Conservation (phyloP, 2,797 vertebrate species). For the Manis crassicaudata region DNA sequence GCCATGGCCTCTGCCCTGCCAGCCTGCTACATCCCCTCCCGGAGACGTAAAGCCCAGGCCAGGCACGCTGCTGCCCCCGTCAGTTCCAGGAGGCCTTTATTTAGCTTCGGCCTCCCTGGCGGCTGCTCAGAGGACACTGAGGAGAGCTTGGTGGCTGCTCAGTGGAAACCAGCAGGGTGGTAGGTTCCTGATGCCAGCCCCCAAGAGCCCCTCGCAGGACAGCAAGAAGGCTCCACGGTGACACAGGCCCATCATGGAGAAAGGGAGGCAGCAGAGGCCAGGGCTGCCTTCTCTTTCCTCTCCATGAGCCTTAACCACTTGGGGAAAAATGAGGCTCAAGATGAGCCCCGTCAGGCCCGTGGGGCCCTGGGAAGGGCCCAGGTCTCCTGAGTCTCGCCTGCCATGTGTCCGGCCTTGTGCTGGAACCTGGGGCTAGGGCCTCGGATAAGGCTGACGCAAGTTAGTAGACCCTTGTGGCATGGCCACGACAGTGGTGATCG, state of each 20-base stretch:
- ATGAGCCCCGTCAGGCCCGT: background rate
- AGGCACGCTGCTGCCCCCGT: background rate
- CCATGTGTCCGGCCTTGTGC: background rate
- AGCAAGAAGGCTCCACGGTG: background rate
- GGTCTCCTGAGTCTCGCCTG: rapidly evolving
- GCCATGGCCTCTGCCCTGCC: background rate
- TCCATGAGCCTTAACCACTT: too few species aligned
- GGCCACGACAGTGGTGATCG: background rate
- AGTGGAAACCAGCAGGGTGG: background rate
- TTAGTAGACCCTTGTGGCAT: background rate
- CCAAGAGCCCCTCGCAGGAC: background rate
- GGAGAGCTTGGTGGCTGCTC: background rate
- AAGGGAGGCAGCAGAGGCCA: background rate
- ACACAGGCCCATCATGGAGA: background rate
- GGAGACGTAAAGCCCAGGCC: background rate
- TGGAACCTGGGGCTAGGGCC: background rate
- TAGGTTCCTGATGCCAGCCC: background rate
- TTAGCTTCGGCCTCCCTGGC: slow-evolving; percentile 53
- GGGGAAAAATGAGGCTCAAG: background rate
- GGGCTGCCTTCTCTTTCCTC: background rate
- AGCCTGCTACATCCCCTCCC: background rate
- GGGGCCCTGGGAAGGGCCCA: background rate
- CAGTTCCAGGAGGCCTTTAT: background rate
- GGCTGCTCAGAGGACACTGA: background rate
- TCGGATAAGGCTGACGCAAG: background rate